Evolutionary conservation across 2,113 vertebrate species (phyloP).

Genomic region (Ophiodon elongatus): DNA sequence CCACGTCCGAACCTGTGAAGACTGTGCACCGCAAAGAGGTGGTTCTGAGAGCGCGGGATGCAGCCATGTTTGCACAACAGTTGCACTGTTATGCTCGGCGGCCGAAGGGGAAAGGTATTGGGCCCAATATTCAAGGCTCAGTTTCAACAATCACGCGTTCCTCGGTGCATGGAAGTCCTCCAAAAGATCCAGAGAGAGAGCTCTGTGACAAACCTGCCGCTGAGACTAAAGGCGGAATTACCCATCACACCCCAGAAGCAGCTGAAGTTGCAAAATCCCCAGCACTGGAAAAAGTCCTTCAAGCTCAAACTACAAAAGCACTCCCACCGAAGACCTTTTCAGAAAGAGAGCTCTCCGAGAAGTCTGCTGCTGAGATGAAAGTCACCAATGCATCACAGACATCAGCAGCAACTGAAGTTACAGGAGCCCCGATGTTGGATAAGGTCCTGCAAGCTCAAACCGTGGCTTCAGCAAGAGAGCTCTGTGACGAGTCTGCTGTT

Average conservation of each 20-base stretch:
- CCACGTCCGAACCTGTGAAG: constrained; percentile 35
- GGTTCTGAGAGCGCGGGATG: constrained; percentile 66
- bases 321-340: constrained; percentile 2
- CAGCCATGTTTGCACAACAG: constrained; percentile 63
- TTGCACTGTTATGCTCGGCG: constrained; percentile 80
- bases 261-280: neutral
- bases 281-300: constrained; percentile 1
- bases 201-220: constrained; percentile 24
- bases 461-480: neutral
- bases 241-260: constrained; percentile 9
- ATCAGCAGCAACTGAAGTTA: neutral
- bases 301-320: constrained; percentile 21
- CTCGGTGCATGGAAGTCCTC: constrained; percentile 63
- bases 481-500: constrained; percentile 57
- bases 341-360: constrained; percentile 1
- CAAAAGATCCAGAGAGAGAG: constrained; percentile 31
- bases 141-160: constrained; percentile 71
- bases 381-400: neutral
- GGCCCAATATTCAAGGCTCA: constrained; percentile 38
- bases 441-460: constrained; percentile 11
- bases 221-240: constrained; percentile 33
- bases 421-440: constrained; percentile 1
- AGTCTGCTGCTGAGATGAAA: constrained; percentile 19
- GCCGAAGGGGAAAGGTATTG: constrained; percentile 66
- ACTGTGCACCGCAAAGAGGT: constrained; percentile 66